Conservation (phyloP, 2,888 invertebrate species). For the Notodonta dromedarius region DNA sequence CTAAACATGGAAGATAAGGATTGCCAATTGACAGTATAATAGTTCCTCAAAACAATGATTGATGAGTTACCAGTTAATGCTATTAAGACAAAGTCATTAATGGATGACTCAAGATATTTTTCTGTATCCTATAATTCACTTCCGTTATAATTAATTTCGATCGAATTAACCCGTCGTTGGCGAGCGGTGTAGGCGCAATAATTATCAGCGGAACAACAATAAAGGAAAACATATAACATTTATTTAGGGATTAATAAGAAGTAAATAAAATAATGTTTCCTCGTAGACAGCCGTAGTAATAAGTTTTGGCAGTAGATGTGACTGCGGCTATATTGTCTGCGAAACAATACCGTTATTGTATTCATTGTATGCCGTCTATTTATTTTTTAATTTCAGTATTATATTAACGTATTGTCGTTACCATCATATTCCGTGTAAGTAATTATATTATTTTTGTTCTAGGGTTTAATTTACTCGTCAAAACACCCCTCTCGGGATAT, state of each 20-base stretch:
- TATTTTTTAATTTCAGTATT: no score
- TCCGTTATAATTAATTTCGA: not conserved
- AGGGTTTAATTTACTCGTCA: no score
- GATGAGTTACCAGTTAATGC: no score
- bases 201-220: constrained; percentile 34
- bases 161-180: constrained; percentile 23
- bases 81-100: no score
- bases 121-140: not conserved
- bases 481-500: no score
- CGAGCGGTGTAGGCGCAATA: constrained; percentile 28
- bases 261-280: constrained; percentile 56
- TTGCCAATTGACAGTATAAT: no score
- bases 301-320: constrained; percentile 53
- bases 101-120: not conserved
- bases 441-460: no score
- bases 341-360: constrained; percentile 19
- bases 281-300: constrained; percentile 48
- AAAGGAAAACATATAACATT: constrained; percentile 43
- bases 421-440: no score
- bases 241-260: constrained; percentile 51
- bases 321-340: constrained; percentile 40
- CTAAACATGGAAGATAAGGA: no score
- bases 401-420: no score
- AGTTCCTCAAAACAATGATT: no score
- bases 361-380: constrained; percentile 9